These are phyloP conservation scores for Chloropsis hardwickii DNA, from an alignment of 2,113 vertebrate genomes.

Conservation along the genomic window DNA sequence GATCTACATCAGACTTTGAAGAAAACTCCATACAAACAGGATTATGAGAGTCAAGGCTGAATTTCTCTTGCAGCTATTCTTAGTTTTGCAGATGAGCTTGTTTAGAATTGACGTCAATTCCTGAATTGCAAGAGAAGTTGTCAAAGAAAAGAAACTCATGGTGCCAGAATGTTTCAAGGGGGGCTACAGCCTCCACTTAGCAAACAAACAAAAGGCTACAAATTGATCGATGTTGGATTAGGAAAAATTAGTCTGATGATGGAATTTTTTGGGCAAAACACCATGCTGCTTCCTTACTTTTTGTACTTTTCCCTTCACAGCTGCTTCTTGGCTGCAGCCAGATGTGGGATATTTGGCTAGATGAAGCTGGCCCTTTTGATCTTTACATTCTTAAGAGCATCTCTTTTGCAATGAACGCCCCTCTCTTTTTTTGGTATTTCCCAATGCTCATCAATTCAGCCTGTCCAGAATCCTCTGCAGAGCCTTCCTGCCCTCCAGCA, in stretches of 20 bases:
- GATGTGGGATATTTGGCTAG: neutral
- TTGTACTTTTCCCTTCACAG: neutral
- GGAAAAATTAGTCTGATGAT: neutral
- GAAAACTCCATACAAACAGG: neutral
- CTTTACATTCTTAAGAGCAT: neutral
- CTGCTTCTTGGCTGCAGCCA: neutral
- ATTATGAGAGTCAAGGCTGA: neutral
- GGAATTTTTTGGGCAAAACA: neutral
- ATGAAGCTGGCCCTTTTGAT: neutral
- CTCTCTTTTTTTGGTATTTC: neutral
- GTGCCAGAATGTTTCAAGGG: neutral
- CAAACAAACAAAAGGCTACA: neutral
- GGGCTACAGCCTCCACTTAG: neutral
- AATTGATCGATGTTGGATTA: neutral
- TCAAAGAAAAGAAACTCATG: neutral
- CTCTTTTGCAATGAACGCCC: neutral
- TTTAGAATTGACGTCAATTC: neutral
- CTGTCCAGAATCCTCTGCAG: neutral
- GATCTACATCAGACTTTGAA: neutral
- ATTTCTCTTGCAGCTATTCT: neutral
- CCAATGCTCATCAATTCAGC: accelerated
- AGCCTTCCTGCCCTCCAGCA: neutral
- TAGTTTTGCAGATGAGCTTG: neutral
- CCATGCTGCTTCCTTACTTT: neutral
- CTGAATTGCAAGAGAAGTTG: neutral